Conservation (phyloP, 2,888 invertebrate species). For the Habroteleia sp. region DNA sequence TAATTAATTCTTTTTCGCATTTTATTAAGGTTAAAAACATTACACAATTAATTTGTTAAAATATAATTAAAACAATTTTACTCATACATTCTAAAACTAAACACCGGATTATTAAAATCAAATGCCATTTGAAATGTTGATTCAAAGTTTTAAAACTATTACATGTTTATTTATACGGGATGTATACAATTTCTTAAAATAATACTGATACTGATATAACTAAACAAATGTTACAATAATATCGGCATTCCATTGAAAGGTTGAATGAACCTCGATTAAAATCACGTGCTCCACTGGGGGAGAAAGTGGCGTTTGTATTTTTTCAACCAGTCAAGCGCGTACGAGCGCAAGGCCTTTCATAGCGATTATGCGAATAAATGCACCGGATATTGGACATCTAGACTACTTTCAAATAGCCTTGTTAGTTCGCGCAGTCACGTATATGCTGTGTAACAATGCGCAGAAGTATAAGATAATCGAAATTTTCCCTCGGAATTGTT, state of each 20-base stretch:
- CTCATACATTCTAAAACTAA: too few species aligned
- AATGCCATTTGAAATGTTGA: too few species aligned
- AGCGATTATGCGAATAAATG: conserved; percentile 70
- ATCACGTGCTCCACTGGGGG: conserved; percentile 50
- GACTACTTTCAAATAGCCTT: conserved; percentile 76
- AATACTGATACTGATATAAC: not conserved
- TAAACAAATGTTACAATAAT: conserved; percentile 6
- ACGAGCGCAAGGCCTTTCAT: conserved; percentile 67
- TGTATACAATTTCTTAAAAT: not conserved
- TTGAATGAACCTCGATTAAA: conserved; percentile 51
- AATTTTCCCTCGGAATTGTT: not conserved
- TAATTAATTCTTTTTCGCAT: too few species aligned
- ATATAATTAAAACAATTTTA: too few species aligned
- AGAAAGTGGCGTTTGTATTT: conserved; percentile 69
- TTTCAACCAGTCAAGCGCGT: conserved; percentile 56
- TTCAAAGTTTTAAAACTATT: too few species aligned
- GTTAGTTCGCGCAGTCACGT: conserved; percentile 59
- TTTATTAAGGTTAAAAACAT: too few species aligned
- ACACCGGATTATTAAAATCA: too few species aligned
- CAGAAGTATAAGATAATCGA: conserved; percentile 43
- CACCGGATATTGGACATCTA: conserved; percentile 67
- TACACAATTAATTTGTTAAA: too few species aligned
- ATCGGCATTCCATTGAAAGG: conserved; percentile 14
- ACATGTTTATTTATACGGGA: too few species aligned
- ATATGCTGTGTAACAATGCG: conserved; percentile 44